These are phyloP conservation scores for Centropus bengalensis DNA, from an alignment of 2,113 vertebrate species.

Conservation along the genomic window DNA sequence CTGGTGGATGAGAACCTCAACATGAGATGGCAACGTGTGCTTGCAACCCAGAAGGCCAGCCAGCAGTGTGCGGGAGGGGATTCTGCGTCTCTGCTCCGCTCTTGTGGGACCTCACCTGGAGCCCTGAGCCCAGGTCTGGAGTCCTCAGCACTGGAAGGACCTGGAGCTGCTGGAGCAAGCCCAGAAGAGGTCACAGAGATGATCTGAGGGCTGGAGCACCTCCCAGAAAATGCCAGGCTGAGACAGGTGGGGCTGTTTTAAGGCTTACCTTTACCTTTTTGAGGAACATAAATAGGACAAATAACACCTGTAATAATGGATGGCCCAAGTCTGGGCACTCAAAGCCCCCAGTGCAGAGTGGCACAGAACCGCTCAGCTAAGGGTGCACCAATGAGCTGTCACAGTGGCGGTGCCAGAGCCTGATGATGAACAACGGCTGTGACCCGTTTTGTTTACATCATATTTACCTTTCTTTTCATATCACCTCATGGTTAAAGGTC, in stretches of 20 bases:
- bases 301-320: fast-evolving
- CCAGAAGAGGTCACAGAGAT: too few species aligned
- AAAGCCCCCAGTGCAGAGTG: not conserved
- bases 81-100: too few species aligned
- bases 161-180: too few species aligned
- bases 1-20: too few species aligned
- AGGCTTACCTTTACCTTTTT: not conserved
- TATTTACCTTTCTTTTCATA: not conserved
- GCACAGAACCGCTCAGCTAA: not conserved
- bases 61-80: too few species aligned
- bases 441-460: not conserved
- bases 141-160: too few species aligned
- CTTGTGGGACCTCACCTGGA: too few species aligned
- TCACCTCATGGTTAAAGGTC: not conserved
- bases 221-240: too few species aligned
- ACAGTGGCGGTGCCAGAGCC: not conserved
- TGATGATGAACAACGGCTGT: not conserved
- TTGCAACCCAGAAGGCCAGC: too few species aligned
- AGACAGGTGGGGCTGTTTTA: not conserved
- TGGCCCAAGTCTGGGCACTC: not conserved
- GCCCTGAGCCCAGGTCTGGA: too few species aligned
- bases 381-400: not conserved
- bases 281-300: not conserved
- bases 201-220: too few species aligned
- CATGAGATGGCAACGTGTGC: too few species aligned